Evolutionary conservation across 2,797 vertebrate genomes (phyloP).

Genomic region (Craterocephalus amniculus): DNA sequence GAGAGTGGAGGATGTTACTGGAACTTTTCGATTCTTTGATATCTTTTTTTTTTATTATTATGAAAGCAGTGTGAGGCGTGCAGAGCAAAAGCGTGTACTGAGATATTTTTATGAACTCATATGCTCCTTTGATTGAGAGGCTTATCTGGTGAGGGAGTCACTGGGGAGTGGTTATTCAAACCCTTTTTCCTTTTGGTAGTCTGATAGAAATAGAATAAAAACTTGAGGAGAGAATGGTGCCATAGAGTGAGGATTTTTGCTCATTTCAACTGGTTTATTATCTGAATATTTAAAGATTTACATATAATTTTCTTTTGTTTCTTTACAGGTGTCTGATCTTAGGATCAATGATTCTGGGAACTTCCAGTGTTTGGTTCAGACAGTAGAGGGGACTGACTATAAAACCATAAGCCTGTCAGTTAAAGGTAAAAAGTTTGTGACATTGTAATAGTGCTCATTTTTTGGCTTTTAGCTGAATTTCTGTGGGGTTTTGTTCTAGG

Average conservation of each 20-base stretch:
- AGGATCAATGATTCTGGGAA: conserved; percentile 84
- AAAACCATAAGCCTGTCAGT: conserved; percentile 85
- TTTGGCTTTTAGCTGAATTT: background rate
- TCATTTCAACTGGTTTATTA: background rate
- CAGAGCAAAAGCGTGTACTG: background rate
- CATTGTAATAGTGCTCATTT: background rate
- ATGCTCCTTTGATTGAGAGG: no score
- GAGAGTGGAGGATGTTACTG: background rate
- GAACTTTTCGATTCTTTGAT: background rate
- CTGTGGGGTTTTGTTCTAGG: background rate
- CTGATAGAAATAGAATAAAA: background rate
- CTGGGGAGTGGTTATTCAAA: background rate
- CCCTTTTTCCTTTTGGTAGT: background rate
- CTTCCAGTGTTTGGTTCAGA: conserved; percentile 86
- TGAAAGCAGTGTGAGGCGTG: background rate
- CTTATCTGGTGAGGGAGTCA: no score
- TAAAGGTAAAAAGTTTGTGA: conserved; percentile 76
- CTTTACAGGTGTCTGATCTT: conserved; percentile 79
- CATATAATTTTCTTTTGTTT: conserved; percentile 18
- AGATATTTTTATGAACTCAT: background rate
- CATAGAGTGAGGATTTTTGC: background rate
- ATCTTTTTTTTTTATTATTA: background rate
- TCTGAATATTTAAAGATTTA: background rate
- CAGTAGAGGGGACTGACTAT: conserved; percentile 84
- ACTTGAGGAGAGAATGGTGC: background rate